phyloP scores from a whole-genome alignment of 2,888 invertebrate genomes.

The Magallana nippona region DNA sequence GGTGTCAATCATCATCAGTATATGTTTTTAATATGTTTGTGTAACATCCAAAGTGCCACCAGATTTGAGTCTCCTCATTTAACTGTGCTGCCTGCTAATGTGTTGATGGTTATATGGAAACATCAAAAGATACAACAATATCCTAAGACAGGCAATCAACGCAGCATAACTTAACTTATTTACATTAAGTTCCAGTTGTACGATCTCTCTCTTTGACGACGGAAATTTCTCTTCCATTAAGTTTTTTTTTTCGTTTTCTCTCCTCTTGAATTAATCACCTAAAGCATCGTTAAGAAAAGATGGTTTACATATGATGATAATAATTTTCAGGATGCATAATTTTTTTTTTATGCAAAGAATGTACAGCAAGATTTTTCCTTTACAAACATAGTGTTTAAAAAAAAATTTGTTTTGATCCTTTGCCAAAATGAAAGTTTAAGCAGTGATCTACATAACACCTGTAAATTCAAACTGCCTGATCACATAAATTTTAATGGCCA shows the following conservation, averaged over 20 bases:
- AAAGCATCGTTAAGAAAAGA: not conserved
- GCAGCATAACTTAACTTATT: not conserved
- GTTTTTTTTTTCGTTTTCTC: not conserved
- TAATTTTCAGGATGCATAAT: conserved; percentile 9
- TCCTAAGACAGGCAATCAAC: not conserved
- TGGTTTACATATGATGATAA: not conserved
- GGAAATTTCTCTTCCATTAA: not conserved
- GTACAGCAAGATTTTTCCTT: conserved; percentile 5
- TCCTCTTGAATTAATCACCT: not conserved
- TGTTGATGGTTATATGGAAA: conserved; percentile 21
- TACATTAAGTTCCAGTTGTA: not conserved
- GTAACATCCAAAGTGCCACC: not conserved
- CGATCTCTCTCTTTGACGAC: not conserved
- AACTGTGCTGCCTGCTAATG: conserved; percentile 11
- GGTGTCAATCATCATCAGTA: conserved; percentile 5
- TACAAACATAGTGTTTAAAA: conserved; percentile 11
- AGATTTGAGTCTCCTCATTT: not conserved
- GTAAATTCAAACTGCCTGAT: conserved; percentile 16
- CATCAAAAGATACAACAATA: conserved; percentile 12
- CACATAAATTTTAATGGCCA: conserved; percentile 23
- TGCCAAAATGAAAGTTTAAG: not conserved
- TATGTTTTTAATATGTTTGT: conserved; percentile 28
- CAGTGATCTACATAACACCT: conserved; percentile 3
- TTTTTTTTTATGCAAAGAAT: not conserved
- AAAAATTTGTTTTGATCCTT: not conserved